phyloP scores from a whole-genome alignment of 2,113 vertebrate species.

The Sisor rabdophorus region DNA sequence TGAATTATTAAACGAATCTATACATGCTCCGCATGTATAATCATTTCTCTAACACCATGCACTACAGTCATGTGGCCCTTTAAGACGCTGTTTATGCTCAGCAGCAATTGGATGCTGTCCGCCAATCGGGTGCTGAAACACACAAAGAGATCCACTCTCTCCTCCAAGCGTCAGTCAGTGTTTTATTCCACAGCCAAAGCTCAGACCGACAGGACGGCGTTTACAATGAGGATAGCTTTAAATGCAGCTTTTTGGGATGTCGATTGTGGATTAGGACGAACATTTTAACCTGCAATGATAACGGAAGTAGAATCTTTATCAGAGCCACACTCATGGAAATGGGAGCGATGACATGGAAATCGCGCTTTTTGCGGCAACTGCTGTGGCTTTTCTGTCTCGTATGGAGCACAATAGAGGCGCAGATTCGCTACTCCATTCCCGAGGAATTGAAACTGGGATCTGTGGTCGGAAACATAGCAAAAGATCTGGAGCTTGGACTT shows the following conservation, averaged over 20 bases:
- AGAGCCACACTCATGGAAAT: slow-evolving; percentile 16
- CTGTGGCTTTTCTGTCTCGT: slow-evolving; percentile 68
- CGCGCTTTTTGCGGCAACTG: slow-evolving; percentile 55
- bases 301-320: not conserved
- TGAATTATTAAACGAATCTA: not conserved
- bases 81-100: slow-evolving; percentile 28
- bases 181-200: slow-evolving; percentile 7
- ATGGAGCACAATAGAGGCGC: slow-evolving; percentile 69
- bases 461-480: slow-evolving; percentile 77
- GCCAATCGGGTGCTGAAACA: slow-evolving; percentile 63
- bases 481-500: slow-evolving; percentile 73
- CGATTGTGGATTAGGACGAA: slow-evolving; percentile 4
- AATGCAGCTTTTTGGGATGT: not conserved
- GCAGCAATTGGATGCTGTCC: slow-evolving; percentile 49
- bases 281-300: slow-evolving; percentile 4
- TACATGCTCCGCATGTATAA: not conserved
- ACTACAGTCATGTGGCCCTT: slow-evolving; percentile 26
- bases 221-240: slow-evolving; percentile 5
- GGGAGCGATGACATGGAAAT: slow-evolving; percentile 21
- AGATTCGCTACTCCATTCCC: slow-evolving; percentile 72
- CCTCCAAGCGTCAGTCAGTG: slow-evolving; percentile 52
- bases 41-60: not conserved
- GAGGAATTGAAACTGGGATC: slow-evolving; percentile 75
- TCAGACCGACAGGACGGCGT: not conserved
- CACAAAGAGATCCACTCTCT: slow-evolving; percentile 63